Evolutionary conservation across 2,113 vertebrate species (phyloP).

Genomic region (Isurus oxyrinchus): DNA sequence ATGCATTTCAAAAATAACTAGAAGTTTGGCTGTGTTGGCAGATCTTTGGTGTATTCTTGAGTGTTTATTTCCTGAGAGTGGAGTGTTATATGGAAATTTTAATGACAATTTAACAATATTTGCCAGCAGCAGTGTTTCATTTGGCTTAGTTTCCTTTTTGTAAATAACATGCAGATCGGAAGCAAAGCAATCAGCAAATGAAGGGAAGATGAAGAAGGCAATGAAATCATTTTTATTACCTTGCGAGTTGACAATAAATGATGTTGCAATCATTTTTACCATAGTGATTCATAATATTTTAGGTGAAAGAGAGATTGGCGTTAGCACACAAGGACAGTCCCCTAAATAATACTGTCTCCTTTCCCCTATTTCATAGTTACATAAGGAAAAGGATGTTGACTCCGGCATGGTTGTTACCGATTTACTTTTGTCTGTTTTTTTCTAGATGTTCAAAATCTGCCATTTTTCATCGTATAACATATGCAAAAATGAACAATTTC

Average conservation of each 20-base stretch:
- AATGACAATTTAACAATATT: background rate
- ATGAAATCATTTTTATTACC: background rate
- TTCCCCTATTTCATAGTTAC: background rate
- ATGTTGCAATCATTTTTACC: background rate
- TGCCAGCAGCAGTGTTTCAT: background rate
- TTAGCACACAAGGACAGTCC: background rate
- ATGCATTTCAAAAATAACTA: background rate
- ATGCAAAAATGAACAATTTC: background rate
- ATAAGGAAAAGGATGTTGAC: background rate
- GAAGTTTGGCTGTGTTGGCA: background rate
- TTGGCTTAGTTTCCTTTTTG: background rate
- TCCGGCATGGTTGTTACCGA: background rate
- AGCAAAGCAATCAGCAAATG: background rate
- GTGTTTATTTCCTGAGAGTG: background rate
- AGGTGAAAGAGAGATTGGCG: background rate
- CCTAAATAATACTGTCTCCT: background rate
- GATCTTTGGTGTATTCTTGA: too few relatives aligned
- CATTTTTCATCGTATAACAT: background rate
- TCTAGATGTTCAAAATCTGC: background rate
- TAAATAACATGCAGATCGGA: background rate
- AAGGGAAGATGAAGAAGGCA: background rate
- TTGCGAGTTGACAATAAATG: background rate
- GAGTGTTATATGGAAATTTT: background rate
- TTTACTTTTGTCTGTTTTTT: background rate
- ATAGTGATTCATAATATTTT: background rate